A percentile compares a stretch with the other conserved stretches of the same genome.
Evolutionary conservation across 2,888 invertebrate genomes (phyloP).

Genomic region (Melanargia galathea): DNA sequence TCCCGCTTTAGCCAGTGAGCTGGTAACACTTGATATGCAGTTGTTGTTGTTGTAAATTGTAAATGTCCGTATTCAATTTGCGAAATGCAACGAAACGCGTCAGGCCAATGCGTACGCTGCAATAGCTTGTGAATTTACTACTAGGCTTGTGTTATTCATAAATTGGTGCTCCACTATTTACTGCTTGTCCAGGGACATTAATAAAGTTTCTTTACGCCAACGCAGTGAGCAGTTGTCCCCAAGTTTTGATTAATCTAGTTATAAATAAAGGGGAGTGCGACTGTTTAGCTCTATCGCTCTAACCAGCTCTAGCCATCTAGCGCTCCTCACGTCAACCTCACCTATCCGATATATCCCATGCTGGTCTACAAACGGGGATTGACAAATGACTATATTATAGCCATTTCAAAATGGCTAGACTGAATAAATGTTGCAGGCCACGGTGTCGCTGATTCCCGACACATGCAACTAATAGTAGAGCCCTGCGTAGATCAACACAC

Average conservation of each 20-base stretch:
- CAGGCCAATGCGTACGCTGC: constrained; percentile 45
- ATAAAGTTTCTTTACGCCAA: constrained; percentile 18
- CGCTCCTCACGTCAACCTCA: no score
- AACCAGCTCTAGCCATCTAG: no score
- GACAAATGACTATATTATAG: no score
- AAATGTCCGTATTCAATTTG: constrained; percentile 68
- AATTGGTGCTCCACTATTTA: constrained; percentile 34
- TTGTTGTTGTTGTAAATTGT: constrained; percentile 57
- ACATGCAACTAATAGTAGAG: no score
- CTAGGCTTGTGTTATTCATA: constrained; percentile 41
- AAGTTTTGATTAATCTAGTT: constrained; percentile 2
- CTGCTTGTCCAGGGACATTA: constrained; percentile 25
- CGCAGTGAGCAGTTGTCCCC: constrained; percentile 9
- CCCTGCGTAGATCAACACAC: no score
- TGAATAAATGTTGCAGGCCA: no score
- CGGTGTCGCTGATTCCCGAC: no score
- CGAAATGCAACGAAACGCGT: constrained; percentile 57
- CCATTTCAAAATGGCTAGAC: no score
- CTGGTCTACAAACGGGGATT: no score
- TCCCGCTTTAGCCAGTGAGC: background rate
- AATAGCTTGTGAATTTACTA: constrained; percentile 48
- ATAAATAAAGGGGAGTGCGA: no score
- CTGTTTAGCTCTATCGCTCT: no score
- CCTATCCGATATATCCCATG: no score
- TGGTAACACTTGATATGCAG: constrained; percentile 19